phyloP scores from a whole-genome alignment of 2,797 vertebrate species.

The Cuniculus paca region DNA sequence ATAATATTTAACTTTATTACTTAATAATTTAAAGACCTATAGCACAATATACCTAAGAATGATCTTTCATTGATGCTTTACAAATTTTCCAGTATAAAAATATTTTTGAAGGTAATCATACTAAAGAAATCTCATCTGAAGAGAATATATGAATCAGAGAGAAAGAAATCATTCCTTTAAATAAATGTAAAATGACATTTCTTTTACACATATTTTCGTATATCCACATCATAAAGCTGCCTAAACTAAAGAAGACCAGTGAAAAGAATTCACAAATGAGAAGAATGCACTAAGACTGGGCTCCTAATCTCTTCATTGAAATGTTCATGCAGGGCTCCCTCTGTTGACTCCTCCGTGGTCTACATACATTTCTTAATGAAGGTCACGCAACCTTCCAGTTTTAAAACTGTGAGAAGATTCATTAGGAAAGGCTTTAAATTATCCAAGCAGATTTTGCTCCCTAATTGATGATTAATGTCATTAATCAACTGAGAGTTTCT shows the following conservation, averaged over 20 bases:
- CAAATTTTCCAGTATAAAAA: slow-evolving; percentile 2
- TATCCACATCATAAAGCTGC: slow-evolving; percentile 13
- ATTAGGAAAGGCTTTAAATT: slow-evolving; percentile 55
- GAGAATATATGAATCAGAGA: neutral
- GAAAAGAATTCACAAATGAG: slow-evolving; percentile 13
- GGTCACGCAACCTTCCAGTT: neutral
- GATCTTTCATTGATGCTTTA: neutral
- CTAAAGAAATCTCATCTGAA: neutral
- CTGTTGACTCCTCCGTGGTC: neutral
- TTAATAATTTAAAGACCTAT: neutral
- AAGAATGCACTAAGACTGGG: neutral
- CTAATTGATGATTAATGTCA: slow-evolving; percentile 56
- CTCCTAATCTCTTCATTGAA: slow-evolving; percentile 16
- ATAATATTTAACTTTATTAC: neutral
- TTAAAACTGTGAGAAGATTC: slow-evolving; percentile 50
- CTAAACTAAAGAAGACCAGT: neutral
- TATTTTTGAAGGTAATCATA: neutral
- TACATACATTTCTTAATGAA: slow-evolving; percentile 31
- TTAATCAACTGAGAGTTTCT: slow-evolving; percentile 17
- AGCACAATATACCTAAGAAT: neutral
- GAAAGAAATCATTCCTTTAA: neutral
- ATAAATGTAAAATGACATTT: slow-evolving; percentile 32
- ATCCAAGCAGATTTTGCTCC: slow-evolving; percentile 60
- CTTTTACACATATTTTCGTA: neutral
- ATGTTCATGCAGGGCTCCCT: neutral